Percentiles rank a stretch among this genome's conserved stretches.
phyloP scores from a whole-genome alignment of 2,797 vertebrate species.

The Chelonia mydas region DNA sequence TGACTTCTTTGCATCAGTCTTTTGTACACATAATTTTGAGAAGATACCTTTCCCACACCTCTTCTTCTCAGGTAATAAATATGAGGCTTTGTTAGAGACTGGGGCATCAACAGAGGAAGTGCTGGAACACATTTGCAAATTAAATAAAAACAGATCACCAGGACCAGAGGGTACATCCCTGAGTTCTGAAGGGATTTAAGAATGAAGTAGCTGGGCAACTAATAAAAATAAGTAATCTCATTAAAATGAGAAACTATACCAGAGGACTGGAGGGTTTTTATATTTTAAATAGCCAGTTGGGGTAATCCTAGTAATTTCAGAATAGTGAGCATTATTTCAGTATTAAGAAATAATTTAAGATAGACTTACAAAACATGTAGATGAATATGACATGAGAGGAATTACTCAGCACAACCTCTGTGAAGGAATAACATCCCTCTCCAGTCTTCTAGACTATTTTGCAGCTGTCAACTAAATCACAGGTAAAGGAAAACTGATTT shows the following conservation, averaged over 20 bases:
- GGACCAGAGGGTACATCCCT: neutral
- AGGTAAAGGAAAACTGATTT: neutral
- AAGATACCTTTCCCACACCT: slow-evolving; percentile 4
- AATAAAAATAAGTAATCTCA: neutral
- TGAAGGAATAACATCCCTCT: neutral
- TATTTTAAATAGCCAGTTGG: neutral
- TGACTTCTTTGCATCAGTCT: neutral
- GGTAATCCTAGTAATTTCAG: neutral
- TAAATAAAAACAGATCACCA: neutral
- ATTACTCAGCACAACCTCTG: neutral
- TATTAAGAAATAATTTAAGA: neutral
- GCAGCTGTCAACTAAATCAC: neutral
- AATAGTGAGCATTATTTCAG: neutral
- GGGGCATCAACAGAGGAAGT: slow-evolving; percentile 22
- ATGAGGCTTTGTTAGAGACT: slow-evolving; percentile 14
- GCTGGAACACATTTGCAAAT: slow-evolving; percentile 18
- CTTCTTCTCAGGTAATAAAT: neutral
- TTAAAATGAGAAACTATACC: neutral
- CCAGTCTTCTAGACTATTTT: neutral
- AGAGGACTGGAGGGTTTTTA: neutral
- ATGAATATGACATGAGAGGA: neutral
- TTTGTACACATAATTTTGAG: neutral
- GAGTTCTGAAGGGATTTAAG: slow-evolving; percentile 32
- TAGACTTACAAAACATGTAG: neutral
- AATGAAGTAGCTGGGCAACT: slow-evolving; percentile 3